Base-by-base conservation (phyloP, 2,113 vertebrate species). In the Piliocolobus tephrosceles region DNA sequence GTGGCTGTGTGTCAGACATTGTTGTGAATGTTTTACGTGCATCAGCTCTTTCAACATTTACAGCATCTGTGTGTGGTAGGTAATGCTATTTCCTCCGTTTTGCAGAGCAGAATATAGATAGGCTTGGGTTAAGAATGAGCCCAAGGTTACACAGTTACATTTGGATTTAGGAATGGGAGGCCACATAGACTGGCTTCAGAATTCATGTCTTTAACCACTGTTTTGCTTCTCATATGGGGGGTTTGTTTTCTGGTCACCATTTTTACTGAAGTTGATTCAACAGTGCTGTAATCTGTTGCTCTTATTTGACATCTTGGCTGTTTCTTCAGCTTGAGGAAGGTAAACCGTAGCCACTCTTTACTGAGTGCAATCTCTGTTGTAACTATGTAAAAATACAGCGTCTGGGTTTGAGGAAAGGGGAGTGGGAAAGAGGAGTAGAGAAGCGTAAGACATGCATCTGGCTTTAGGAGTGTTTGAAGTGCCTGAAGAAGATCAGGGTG, bases 281-380 rank as follows among this genome's bases (percentile, higher is more conserved):
- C 16, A 40, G 13, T 14, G 13, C 0, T 30, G 2, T 43, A 58
- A 11, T 16, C 43, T 27, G 40, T 2, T 12, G 3, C 38, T 4
- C 45, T 85, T 7, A 17, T 72, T n/a, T 32, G 52, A 58, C 16
- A n/a, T 61, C 5, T n/a, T 38, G 79, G n/a, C 20, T 14, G 25
- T 45, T n/a, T 47, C 47, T 90, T 25, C 38, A 55, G n/a, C 10
- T 76, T 52, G 72, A 78, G 27, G 11, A 38, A 84, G 38, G 30
- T n/a, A 58, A 78, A 23, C 38, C 10, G 52, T 16, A 22, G 4
- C 58, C 8, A 3, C 30, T 70, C 13, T 73, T 81, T 20, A 43
- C 13, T 27, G 50, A 16, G 11, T 2, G 13, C 38, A 22, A 38
- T 25, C 4, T 61, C 40, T 32, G 43, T n/a, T 47, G 0, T 68